These are phyloP conservation scores for Ptiloglossa arizonensis DNA, from an alignment of 1,140 invertebrate species.

Conservation along the genomic window DNA sequence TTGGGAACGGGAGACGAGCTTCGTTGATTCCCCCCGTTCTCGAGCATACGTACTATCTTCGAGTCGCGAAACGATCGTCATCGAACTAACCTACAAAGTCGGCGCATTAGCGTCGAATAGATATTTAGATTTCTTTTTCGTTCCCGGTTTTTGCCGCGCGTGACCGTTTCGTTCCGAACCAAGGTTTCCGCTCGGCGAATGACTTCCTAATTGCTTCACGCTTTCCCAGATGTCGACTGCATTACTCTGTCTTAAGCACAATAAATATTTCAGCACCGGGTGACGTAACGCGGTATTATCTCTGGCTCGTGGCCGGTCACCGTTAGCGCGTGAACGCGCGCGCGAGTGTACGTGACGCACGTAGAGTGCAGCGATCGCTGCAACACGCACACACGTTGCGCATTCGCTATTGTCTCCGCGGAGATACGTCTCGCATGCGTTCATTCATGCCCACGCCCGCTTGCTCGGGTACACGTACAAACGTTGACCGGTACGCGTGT, in stretches of 20 bases:
- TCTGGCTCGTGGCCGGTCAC: background rate
- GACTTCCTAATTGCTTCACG: conserved; percentile 14
- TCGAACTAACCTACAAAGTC: background rate
- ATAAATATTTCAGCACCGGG: conserved; percentile 12
- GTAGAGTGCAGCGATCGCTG: conserved; percentile 19
- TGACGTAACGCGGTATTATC: conserved; percentile 32
- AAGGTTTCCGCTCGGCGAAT: background rate
- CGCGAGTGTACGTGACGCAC: background rate
- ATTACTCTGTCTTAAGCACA: background rate
- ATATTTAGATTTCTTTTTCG: background rate
- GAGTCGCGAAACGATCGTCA: too few relatives aligned
- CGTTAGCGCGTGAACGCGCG: conserved; percentile 3
- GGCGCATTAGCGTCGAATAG: background rate
- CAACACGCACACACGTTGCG: background rate
- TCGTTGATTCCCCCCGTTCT: too few relatives aligned
- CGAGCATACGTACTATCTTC: too few relatives aligned
- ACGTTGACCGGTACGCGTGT: background rate
- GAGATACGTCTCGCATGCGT: conserved; percentile 14
- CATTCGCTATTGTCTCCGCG: conserved; percentile 20
- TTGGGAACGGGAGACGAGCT: background rate
- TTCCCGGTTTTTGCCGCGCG: background rate
- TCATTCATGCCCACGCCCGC: conserved; percentile 43
- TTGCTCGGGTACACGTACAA: background rate
- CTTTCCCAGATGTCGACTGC: background rate
- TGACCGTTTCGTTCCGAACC: background rate